phyloP scores from a whole-genome alignment of 2,797 vertebrate species.

The Phoxinus dragarum region DNA sequence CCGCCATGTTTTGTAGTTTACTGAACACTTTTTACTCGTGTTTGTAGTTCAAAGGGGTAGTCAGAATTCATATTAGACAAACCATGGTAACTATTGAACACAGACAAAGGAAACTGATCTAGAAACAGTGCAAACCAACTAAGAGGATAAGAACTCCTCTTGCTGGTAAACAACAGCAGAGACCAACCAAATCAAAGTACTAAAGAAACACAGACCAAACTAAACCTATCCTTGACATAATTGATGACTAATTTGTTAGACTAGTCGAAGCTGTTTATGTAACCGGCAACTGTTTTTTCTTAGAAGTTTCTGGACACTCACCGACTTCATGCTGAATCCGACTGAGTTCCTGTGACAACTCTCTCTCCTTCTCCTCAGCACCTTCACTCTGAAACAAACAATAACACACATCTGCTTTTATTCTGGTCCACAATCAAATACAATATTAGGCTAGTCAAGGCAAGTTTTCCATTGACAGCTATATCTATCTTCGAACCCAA shows the following conservation, averaged over 20 bases:
- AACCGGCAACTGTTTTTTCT: not conserved
- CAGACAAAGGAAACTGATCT: not conserved
- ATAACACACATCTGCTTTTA: conserved; percentile 68
- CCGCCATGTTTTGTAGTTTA: too few relatives aligned
- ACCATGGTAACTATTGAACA: not conserved
- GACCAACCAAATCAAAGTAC: not conserved
- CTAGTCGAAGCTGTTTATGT: not conserved
- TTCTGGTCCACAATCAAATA: conserved; percentile 1
- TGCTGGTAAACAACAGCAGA: not conserved
- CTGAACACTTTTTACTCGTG: too few relatives aligned
- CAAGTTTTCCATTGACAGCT: not conserved
- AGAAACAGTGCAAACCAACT: not conserved
- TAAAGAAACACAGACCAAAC: not conserved
- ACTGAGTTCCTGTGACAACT: conserved; percentile 85
- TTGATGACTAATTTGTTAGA: not conserved
- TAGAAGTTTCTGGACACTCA: conserved; percentile 72
- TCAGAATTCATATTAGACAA: not conserved
- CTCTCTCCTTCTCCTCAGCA: conserved; percentile 84
- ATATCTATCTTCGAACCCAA: not conserved
- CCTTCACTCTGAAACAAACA: conserved; percentile 85
- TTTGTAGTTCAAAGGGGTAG: not conserved
- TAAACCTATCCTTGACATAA: not conserved
- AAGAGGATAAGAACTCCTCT: not conserved
- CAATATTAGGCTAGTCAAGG: not conserved
- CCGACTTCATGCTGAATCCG: conserved; percentile 92